A percentile compares a stretch with the other conserved stretches of the same genome.
phyloP scores from a whole-genome alignment of 2,888 invertebrate species.

The Tethea ocularis region DNA sequence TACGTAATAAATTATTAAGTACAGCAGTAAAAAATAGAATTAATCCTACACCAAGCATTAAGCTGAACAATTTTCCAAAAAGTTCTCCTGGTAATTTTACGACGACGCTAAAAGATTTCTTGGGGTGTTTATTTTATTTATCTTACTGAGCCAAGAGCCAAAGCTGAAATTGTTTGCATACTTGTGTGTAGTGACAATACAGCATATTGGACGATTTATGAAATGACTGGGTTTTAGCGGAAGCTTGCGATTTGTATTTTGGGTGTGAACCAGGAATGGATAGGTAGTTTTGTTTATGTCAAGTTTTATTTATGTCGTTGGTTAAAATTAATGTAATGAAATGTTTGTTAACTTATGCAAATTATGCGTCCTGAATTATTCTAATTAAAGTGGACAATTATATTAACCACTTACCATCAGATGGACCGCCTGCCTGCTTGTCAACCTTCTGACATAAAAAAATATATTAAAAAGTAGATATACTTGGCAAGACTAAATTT shows the following conservation, averaged over 20 bases:
- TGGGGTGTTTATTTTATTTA: slow-evolving; percentile 3
- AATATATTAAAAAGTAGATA: no score
- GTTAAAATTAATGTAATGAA: no score
- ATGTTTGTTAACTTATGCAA: no score
- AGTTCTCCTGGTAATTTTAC: background rate
- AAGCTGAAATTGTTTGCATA: background rate
- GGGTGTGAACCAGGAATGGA: background rate
- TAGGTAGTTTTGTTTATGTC: background rate
- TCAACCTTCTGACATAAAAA: no score
- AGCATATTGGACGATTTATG: background rate
- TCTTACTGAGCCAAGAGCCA: background rate
- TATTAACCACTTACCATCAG: no score
- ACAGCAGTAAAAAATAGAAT: background rate
- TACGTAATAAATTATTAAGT: background rate
- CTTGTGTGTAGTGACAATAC: background rate
- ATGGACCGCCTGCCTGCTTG: no score
- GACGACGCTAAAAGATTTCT: background rate
- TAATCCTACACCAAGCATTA: background rate
- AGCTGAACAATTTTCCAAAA: background rate
- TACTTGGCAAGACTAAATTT: no score
- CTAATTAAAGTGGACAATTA: no score
- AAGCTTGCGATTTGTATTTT: background rate
- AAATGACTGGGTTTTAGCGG: background rate
- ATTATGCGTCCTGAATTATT: no score
- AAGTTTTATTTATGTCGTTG: background rate